Conservation (phyloP, 1,140 invertebrate species). For the Platorchestia sp. region DNA sequence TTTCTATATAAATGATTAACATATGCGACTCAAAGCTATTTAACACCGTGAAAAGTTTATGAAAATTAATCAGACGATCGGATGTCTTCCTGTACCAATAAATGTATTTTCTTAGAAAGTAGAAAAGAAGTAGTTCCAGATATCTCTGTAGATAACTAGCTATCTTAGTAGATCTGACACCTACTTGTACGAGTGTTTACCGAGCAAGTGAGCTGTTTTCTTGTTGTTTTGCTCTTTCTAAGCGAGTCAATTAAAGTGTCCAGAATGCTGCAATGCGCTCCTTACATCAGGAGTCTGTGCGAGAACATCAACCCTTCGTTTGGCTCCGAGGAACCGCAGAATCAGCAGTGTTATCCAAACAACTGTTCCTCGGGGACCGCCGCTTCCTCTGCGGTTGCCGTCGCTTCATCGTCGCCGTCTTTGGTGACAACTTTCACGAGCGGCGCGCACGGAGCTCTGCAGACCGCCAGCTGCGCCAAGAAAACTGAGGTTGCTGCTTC, state of each 20-base stretch:
- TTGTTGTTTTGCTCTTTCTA: neutral
- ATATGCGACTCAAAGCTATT: neutral
- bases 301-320: constrained; percentile 47
- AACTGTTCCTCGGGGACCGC: neutral
- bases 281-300: constrained; percentile 37
- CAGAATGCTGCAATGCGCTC: constrained; percentile 41
- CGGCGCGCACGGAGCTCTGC: neutral
- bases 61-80: neutral
- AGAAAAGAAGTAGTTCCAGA: neutral
- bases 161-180: neutral
- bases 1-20: neutral
- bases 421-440: constrained; percentile 18
- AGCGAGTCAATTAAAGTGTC: neutral
- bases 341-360: neutral
- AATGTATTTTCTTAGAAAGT: neutral
- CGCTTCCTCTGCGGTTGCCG: neutral
- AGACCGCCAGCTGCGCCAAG: neutral
- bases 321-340: neutral
- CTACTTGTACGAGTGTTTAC: neutral
- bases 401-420: neutral
- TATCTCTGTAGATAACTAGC: neutral
- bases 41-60: neutral
- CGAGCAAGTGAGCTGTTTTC: neutral
- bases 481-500: neutral
- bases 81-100: neutral